Conservation (phyloP, 2,797 vertebrate genomes). For the Mycteria americana region DNA sequence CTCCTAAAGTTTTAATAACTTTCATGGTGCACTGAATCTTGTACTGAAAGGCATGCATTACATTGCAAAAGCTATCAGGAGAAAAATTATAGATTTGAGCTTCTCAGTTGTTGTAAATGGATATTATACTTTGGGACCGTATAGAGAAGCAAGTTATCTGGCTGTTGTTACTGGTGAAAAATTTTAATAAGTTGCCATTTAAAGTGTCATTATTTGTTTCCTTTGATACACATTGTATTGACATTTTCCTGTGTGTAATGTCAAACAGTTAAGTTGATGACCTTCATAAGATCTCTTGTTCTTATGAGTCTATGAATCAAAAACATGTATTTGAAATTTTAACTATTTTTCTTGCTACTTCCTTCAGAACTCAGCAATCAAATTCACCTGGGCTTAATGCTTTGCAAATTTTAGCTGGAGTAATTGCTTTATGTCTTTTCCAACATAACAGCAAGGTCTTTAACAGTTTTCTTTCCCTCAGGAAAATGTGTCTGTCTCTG, state of each 20-base stretch:
- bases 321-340: not conserved
- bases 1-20: not conserved
- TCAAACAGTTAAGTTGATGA: not conserved
- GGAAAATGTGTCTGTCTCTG: not conserved
- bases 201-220: not conserved
- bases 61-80: not conserved
- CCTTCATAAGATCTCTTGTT: not conserved
- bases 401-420: not conserved
- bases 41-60: not conserved
- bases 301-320: not conserved
- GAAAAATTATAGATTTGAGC: not conserved
- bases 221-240: not conserved
- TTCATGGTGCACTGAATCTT: not conserved
- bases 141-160: not conserved
- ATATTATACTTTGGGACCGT: not conserved
- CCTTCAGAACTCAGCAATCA: not conserved
- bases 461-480: not conserved
- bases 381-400: not conserved
- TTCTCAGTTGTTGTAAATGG: not conserved
- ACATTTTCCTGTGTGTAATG: fast-evolving
- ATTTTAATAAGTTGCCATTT: not conserved
- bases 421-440: not conserved
- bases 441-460: not conserved
- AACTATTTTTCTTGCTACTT: not conserved
- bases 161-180: not conserved